Conservation (phyloP, 1,140 invertebrate genomes). For the Calycopis cecrops region DNA sequence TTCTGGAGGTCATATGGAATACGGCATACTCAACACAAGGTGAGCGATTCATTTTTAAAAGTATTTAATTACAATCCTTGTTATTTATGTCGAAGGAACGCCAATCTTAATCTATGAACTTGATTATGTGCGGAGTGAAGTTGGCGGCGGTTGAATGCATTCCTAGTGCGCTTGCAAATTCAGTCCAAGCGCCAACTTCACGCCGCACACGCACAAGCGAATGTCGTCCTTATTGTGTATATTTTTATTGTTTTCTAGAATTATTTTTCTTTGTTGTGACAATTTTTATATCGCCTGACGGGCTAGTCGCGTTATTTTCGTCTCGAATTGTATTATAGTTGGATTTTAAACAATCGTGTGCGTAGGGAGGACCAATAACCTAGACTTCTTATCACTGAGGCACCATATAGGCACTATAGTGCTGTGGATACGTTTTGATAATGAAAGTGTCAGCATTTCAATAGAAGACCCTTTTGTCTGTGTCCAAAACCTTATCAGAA, state of each 20-base stretch:
- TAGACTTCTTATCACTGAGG: neutral
- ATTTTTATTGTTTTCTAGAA: slow-evolving; percentile 30
- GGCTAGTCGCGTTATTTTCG: slow-evolving; percentile 25
- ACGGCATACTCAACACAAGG: slow-evolving; percentile 42
- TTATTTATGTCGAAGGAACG: slow-evolving; percentile 46
- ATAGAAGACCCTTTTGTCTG: too few species aligned
- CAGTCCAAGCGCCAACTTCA: slow-evolving; percentile 41
- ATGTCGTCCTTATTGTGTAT: slow-evolving; percentile 30
- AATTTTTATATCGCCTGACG: slow-evolving; percentile 41
- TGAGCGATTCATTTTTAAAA: slow-evolving; percentile 31
- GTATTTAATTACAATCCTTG: slow-evolving; percentile 36
- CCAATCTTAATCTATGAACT: slow-evolving; percentile 73
- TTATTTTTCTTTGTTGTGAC: slow-evolving; percentile 29
- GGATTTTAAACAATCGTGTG: too few species aligned
- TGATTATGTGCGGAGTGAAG: slow-evolving; percentile 56
- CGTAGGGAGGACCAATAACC: neutral
- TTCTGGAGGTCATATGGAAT: slow-evolving; percentile 50
- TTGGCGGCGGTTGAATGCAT: slow-evolving; percentile 44
- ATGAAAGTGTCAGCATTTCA: too few species aligned
- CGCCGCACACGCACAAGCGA: slow-evolving; percentile 24
- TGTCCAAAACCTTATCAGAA: too few species aligned
- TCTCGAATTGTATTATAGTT: too few species aligned
- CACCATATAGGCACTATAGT: too few species aligned
- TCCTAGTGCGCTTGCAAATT: slow-evolving; percentile 50
- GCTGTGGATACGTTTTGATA: too few species aligned